These are phyloP conservation scores for sheep (Ovis aries) DNA, from an alignment of 2,113 vertebrate species.

Conservation along the genomic window ARS-UI_Ramb_v3.0 NC_056072.1:34992001-34992500, in stretches of 20 bases:
- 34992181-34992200: not conserved
- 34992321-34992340: not conserved
- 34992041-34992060: no score
- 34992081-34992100: no score
- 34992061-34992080: no score
- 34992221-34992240: not conserved
- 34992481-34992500: not conserved
- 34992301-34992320: not conserved
- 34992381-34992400: not conserved
- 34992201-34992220: not conserved
- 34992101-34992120: not conserved
- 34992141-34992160: not conserved
- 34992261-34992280: not conserved
- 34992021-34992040: no score
- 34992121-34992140: not conserved
- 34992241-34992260: not conserved
- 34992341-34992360: not conserved
- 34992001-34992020: rapidly evolving
- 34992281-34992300: not conserved
- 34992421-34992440: no score
- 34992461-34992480: not conserved
- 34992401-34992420: not conserved
- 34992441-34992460: not conserved
- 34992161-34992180: not conserved
- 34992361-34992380: not conserved